Percentiles rank a stretch among this genome's conserved stretches.
phyloP scores from a whole-genome alignment of 35 echinoderm and acorn worm species.

The Apostichopus parvimensis region DNA sequence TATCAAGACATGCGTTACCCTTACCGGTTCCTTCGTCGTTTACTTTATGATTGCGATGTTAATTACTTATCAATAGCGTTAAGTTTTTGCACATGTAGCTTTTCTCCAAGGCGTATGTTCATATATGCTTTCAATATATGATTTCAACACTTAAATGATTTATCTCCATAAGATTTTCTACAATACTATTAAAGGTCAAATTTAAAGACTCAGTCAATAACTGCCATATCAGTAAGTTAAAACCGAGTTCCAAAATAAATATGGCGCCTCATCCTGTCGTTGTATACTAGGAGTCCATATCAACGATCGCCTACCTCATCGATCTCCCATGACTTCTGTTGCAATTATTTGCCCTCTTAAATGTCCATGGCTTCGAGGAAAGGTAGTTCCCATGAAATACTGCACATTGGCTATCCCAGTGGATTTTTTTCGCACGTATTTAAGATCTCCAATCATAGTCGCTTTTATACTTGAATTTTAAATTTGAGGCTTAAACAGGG shows the following conservation, averaged over 20 bases:
- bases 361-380: slow-evolving; percentile 32
- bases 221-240: background rate
- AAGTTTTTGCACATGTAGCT: background rate
- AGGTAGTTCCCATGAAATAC: slow-evolving; percentile 17
- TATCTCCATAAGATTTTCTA: no score
- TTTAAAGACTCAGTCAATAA: background rate
- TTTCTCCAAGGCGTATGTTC: background rate
- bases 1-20: no score
- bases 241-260: slow-evolving; percentile 1
- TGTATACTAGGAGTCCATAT: background rate
- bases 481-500: slow-evolving; percentile 34
- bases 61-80: no score
- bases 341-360: slow-evolving; percentile 51
- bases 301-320: background rate
- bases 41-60: no score
- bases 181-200: background rate
- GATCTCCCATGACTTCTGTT: slow-evolving; percentile 29
- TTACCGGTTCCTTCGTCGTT: no score
- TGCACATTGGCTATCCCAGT: slow-evolving; percentile 29
- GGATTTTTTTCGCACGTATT: background rate
- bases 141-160: background rate
- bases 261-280: slow-evolving; percentile 21
- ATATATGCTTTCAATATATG: background rate
- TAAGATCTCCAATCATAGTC: slow-evolving; percentile 10
- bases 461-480: slow-evolving; percentile 37